Base-by-base conservation (phyloP, 2,888 invertebrate genomes). In the Eupithecia abbreviata region DNA sequence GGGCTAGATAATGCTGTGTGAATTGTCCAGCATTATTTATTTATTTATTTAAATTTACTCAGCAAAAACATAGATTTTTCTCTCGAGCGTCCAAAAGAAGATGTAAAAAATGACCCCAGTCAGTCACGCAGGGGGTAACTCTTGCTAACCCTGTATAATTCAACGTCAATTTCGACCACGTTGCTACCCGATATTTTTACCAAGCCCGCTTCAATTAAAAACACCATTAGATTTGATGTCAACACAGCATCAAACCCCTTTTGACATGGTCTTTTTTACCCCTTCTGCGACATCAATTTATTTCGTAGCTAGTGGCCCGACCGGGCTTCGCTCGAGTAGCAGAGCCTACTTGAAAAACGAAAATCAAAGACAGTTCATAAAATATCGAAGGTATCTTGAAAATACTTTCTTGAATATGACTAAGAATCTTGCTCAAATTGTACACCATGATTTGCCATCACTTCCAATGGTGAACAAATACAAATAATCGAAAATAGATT, bases 181-280 rank as follows among this genome's bases (percentile, higher is more conserved):
- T 58, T 4, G 55, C 47, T 4, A 69, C 69, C 45, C 47, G 69
- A 69, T 69, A 73, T 77, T 67, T 71, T 73, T 73, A 43, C 43
- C 18, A 18, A 45, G 18, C 41, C 15, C 1, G 15, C 47, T 69
- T 74, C 75, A 55, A 82, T 85, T 83, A 84, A 86, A 82, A 85
- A 86, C 79, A 82, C 83, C 81, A 81, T 84, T 85, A 82, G 82
- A 77, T 71, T 75, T 68, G 45, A 68, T 73, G 76, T 73, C 73
- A 76, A 30, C n/a, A 47, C 12, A 18, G 18, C 45, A n/a, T 43
- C 67, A 68, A n/a, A 15, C 67, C 15, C 43, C 66, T 66, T 66
- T 42, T 66, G 66, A 66, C 66, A 30, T 62, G 30, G 62, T 62
- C 62, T 66, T 66, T 66, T 42, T 42, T 66, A 66, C 66, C 7